Evolutionary conservation across 2,888 invertebrate species (phyloP), one percentile per base, ranked within the genome.

Genomic region (Coelinius sp.): DNA sequence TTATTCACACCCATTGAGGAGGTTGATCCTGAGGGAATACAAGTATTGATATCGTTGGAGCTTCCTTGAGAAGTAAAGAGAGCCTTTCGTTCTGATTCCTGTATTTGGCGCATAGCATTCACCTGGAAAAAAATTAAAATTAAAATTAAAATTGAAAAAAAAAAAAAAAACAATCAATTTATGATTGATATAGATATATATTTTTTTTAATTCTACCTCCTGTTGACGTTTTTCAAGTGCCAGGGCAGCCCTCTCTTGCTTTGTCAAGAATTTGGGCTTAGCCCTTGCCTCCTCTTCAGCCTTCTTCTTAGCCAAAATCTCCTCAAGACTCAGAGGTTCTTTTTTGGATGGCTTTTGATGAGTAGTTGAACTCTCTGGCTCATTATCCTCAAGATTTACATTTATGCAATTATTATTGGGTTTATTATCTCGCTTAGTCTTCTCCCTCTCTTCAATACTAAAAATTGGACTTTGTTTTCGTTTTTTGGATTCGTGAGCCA

Each of bases 241-340:
- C 82, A 97, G 92, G 0, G 93, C 94, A 0, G 94, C 96, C 81
- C 99, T 91, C 86, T 99, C 97, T 86, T 98, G 98, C 90, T 98
- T 99, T 0, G 97, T 96, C 41, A 99, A 89, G 86, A 99, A 99
- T 31, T 97, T 97, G 0, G 99, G 99, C 90, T 98, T 99, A 80
- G 97, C 96, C 66, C 95, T 91, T 0, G 96, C 97, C 82, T 94
- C 95, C 82, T 95, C 95, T 86, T 98, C 97, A 0, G 96, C 96
- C 84, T 99, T 98, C 85, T 98, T 98, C 88, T 97, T 98, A 0
- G 96, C 94, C 62, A 99, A 89, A 46, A 99, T 88, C 86, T 99
- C 98, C 86, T 99, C 99, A 70, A 99, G 89, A 4, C 99, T 99
- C 14, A 99, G 89, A 0, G 99, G 99, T 84, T 98, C 98, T 64